Evolutionary conservation across 2,888 invertebrate genomes (phyloP).

Genomic region (Chrysomela aeneicollis): DNA sequence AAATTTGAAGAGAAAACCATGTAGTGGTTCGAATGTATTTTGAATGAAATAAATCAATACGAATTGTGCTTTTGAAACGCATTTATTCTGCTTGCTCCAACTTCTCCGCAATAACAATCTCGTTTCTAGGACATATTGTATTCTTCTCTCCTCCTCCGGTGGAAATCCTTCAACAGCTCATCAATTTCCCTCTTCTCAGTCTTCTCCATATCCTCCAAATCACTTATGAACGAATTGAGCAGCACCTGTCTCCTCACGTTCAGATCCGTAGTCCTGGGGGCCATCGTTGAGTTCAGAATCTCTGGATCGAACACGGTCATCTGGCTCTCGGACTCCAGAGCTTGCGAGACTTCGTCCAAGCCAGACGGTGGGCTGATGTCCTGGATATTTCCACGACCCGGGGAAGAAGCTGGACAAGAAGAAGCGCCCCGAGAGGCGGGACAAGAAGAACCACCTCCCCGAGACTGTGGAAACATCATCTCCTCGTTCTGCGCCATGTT

Average conservation of each 20-base stretch:
- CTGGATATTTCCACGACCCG: background rate
- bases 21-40: too few relatives aligned
- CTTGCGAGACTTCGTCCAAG: background rate
- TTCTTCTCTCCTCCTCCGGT: background rate
- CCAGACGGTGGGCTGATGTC: background rate
- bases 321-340: background rate
- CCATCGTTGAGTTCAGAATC: slow-evolving; percentile 19
- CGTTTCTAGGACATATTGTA: background rate
- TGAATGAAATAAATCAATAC: too few relatives aligned
- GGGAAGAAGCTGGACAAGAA: too few relatives aligned
- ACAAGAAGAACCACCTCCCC: background rate
- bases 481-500: background rate
- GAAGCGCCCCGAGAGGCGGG: too few relatives aligned
- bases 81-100: too few relatives aligned
- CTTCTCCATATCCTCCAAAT: slow-evolving; percentile 4
- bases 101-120: background rate
- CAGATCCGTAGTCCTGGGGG: slow-evolving; percentile 16
- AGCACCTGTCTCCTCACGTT: slow-evolving; percentile 16
- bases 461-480: background rate
- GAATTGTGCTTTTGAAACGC: too few relatives aligned
- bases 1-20: too few relatives aligned
- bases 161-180: slow-evolving; percentile 9
- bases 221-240: slow-evolving; percentile 9
- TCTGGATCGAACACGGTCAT: slow-evolving; percentile 21
- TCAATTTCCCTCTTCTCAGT: slow-evolving; percentile 5